A percentile compares a stretch with the other conserved stretches of the same genome.
Evolutionary conservation across 2,888 invertebrate species (phyloP).

Genomic region (Orgyia antiqua): DNA sequence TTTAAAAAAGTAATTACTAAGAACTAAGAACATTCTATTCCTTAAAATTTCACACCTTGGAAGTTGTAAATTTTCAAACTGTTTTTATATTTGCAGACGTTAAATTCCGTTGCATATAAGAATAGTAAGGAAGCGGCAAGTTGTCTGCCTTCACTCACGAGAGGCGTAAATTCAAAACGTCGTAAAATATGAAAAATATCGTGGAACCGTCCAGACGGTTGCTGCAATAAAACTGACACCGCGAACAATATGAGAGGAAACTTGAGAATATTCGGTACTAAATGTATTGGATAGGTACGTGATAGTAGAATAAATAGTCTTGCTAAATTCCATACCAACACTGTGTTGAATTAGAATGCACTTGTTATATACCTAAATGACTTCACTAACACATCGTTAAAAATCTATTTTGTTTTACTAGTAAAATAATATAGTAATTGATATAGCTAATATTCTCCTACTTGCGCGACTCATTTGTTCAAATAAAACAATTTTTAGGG

Average conservation of each 20-base stretch:
- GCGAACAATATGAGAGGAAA: conserved; percentile 37
- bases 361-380: no score
- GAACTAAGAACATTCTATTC: no score
- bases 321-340: background rate
- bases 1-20: no score
- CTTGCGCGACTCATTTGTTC: no score
- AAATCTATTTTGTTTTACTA: no score
- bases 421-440: no score
- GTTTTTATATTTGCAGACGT: conserved; percentile 15
- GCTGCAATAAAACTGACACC: conserved; percentile 48
- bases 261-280: conserved; percentile 19
- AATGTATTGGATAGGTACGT: conserved; percentile 15
- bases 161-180: conserved; percentile 64
- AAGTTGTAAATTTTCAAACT: conserved; percentile 26
- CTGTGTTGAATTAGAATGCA: no score
- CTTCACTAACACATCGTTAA: no score
- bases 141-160: conserved; percentile 34
- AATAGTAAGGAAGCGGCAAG: conserved; percentile 27
- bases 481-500: no score
- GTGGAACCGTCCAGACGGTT: conserved; percentile 36
- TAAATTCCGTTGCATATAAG: conserved; percentile 20
- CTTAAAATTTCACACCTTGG: background rate
- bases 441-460: no score
- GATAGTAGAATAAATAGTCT: conserved; percentile 5
- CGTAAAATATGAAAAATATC: conserved; percentile 73